phyloP scores from a whole-genome alignment of 2,888 invertebrate genomes.

The Amphiduros pacificus region DNA sequence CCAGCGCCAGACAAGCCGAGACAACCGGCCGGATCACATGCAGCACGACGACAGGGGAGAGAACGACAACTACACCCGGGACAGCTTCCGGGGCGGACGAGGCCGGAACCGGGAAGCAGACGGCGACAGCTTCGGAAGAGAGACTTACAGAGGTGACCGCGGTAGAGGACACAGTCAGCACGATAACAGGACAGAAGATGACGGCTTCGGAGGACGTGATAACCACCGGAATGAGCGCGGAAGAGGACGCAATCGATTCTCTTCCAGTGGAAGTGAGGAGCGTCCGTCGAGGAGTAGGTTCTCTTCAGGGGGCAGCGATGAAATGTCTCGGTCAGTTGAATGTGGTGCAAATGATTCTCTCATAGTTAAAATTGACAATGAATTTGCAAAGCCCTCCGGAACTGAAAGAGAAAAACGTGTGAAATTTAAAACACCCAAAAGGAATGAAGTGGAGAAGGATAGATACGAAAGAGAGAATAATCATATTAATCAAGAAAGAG shows the following conservation, averaged over 20 bases:
- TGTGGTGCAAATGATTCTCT: slow-evolving; percentile 45
- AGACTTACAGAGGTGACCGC: background rate
- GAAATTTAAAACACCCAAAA: background rate
- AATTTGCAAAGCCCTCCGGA: slow-evolving; percentile 10
- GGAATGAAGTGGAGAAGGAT: no score
- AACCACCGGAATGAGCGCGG: no score
- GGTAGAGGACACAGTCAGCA: background rate
- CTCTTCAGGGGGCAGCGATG: slow-evolving; percentile 45
- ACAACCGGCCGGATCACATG: background rate
- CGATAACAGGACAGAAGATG: background rate
- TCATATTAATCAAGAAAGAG: no score
- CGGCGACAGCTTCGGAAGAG: background rate
- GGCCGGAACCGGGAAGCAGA: background rate
- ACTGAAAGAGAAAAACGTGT: background rate
- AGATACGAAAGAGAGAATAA: no score
- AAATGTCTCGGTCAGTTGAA: slow-evolving; percentile 42
- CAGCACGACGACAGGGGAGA: background rate
- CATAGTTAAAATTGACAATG: slow-evolving; percentile 51
- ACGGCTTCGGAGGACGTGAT: background rate
- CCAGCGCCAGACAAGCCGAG: no score
- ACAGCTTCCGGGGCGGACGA: background rate
- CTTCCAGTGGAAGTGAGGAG: no score
- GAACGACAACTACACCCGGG: background rate
- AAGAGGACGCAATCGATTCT: no score
- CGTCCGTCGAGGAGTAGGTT: slow-evolving; percentile 18